Evolutionary conservation across 2,113 vertebrate species (phyloP), one percentile per base, ranked within the genome.

Genomic region (Edolisoma coerulescens): DNA sequence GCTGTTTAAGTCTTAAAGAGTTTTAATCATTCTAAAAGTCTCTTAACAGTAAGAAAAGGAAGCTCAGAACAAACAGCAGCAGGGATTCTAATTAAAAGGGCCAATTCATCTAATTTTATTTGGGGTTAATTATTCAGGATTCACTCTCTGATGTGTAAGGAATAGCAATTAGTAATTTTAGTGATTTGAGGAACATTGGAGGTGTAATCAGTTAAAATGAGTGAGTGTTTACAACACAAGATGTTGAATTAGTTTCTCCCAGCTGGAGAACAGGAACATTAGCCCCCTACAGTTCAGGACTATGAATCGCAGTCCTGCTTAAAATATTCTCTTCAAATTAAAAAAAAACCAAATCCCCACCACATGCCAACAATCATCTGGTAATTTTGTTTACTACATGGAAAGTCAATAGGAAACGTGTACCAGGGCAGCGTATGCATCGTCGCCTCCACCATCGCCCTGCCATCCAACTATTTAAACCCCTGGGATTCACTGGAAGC

Each of bases 151-250:
- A 98, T 98, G 98, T 98, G 98, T 98, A 98, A 98, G 98, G 98
- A 99, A 99, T 99, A 98, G 98, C 98, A 99, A 99, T 99, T 98
- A 98, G 98, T 98, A 98, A 99, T 99, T 99, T 99, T 97, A 98
- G 98, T 98, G 98, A 98, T 99, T 98, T 98, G 98, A 99, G 98
- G 98, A 98, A 98, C 98, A 97, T 96, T 98, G 98, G 98, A 99
- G 98, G 98, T 98, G 97, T 99, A 99, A 99, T 99, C 98, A 98
- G 98, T 98, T 98, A 98, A 99, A 98, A 97, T 98, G 98, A 98
- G 98, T 97, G 98, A 99, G 98, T 97, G 98, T 98, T 98, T 98
- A 98, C 98, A 98, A 97, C 95, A 97, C 96, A 98, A 98, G 97
- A 97, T 97, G 97, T 96, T 97, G 97, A 98, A 98, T 98, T 98